phyloP scores from a whole-genome alignment of 2,797 vertebrate species.

The Poecilia gillii region DNA sequence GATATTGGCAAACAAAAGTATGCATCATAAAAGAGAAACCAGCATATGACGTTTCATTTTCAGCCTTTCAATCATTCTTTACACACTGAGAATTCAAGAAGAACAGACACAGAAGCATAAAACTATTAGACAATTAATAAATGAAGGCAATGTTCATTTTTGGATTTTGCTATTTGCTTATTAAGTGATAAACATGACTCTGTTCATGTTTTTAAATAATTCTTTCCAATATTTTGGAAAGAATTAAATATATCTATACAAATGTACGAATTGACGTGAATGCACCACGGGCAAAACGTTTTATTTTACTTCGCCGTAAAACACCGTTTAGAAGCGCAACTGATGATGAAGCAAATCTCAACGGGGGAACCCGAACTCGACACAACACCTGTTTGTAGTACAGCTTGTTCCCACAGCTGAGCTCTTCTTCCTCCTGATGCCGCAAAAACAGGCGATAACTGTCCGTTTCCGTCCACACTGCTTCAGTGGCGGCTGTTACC shows the following conservation, averaged over 20 bases:
- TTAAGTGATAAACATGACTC: background rate
- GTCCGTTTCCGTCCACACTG: background rate
- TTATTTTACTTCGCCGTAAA: background rate
- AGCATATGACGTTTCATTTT: background rate
- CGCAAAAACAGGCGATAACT: background rate
- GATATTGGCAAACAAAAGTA: background rate
- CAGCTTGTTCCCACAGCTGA: constrained; percentile 5
- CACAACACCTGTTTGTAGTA: background rate
- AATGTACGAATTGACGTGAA: background rate
- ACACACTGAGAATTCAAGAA: background rate
- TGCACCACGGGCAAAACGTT: background rate
- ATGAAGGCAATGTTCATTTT: background rate
- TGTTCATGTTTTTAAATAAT: background rate
- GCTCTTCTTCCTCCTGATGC: background rate
- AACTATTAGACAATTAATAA: background rate
- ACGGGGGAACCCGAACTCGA: background rate
- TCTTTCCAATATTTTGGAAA: background rate
- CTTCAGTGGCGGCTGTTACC: background rate
- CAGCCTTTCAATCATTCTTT: background rate
- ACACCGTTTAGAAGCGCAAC: background rate
- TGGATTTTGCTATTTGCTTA: background rate
- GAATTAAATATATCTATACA: background rate
- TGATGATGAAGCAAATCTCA: background rate
- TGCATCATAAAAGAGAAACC: background rate
- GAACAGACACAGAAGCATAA: background rate